Percentiles rank a stretch among this genome's conserved stretches.
Evolutionary conservation across 2,113 vertebrate species (phyloP).

Genomic region (Ondatra zibethicus): DNA sequence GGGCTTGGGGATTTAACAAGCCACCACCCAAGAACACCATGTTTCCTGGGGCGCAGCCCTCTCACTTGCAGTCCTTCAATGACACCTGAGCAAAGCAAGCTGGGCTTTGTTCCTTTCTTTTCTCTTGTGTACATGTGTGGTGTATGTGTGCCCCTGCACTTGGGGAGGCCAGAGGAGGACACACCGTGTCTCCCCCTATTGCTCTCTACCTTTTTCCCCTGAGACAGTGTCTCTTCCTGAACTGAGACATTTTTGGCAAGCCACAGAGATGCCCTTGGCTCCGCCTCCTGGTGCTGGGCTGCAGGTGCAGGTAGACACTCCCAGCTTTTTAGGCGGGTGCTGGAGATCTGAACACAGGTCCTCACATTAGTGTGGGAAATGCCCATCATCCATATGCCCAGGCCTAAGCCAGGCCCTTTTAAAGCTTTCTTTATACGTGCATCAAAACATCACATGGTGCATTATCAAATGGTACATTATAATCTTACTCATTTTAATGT

Average conservation of each 20-base stretch:
- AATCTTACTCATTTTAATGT: background rate
- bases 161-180: background rate
- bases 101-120: background rate
- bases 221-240: background rate
- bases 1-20: slow-evolving; percentile 72
- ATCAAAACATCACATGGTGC: background rate
- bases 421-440: background rate
- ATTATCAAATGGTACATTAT: background rate
- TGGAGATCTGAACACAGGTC: background rate
- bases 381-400: too few relatives aligned
- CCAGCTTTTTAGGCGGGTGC: too few relatives aligned
- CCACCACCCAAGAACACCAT: slow-evolving; percentile 42
- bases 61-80: background rate
- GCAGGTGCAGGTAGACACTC: background rate
- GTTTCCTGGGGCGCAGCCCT: slow-evolving; percentile 51
- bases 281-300: background rate
- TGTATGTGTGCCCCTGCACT: too few relatives aligned
- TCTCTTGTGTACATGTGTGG: background rate
- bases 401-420: too few relatives aligned
- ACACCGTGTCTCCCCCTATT: too few relatives aligned
- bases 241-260: background rate
- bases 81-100: background rate
- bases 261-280: background rate
- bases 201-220: too few relatives aligned
- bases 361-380: background rate